Evolutionary conservation across 2,888 invertebrate genomes (phyloP), one percentile per base, ranked within the genome.

Genomic region (Drosophila meridionalis): DNA sequence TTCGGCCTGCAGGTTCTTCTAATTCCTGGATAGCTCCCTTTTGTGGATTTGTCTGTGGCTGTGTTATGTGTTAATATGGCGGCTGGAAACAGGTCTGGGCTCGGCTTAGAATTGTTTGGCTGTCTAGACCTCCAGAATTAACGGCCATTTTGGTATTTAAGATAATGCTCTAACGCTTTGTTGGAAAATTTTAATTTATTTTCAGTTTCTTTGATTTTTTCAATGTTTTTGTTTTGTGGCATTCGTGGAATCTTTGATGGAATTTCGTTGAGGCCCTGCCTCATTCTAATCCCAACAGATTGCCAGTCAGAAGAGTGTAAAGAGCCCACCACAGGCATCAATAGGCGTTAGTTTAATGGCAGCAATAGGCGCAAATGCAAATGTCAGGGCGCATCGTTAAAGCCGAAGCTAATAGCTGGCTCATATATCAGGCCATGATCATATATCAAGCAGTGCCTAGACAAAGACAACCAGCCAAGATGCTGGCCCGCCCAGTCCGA

Each of bases 401-500:
- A 83, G 69, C 64, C 76, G 70, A 48, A 72, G 69, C 71, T 79
- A 87, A 82, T 84, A 71, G 82, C 69, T 60, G 64, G 56, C 70
- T 76, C 79, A 77, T 86, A 79, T 74, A 86, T 86, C 83, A 79
- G 59, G 26, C 69, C 47, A 34, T 50, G 78, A 78, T 78, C 80
- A 76, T 78, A 81, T 73, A 78, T 76, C 66, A 82, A 59, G 48
- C 69, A 38, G 20, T 43, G 55, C 34, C 28, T 26, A 59, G 9
- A 56, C 55, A 53, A 67, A 61, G 45, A 72, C 62, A 72, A 60
- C 62, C 59, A 63, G 45, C 59, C 58, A 52, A 48, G 48, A 40
- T 38, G 30, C 50, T 34, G 47, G 32, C 30, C 52, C 32, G 50
- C 43, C 47, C 59, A 59, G 38, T 32, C 30, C 30, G 8, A 28